Evolutionary conservation across 2,797 vertebrate genomes (phyloP), one percentile per base, ranked within the genome.

Genomic region (Aratinga solstitialis): DNA sequence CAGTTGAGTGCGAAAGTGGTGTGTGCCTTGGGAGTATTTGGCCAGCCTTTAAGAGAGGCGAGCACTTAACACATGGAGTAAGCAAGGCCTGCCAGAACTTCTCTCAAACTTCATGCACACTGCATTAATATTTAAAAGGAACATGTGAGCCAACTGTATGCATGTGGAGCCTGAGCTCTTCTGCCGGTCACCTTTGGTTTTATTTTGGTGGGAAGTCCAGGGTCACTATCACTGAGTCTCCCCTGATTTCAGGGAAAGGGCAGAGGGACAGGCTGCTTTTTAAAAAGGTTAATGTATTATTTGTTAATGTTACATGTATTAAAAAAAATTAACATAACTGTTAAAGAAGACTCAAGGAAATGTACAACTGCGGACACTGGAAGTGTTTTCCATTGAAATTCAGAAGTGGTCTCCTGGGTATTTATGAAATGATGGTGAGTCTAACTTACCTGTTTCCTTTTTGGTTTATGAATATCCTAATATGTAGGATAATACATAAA

Each of bases 61-160:
- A 75, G 24, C 15, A 9, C 42, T 38, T 53, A 66, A 36, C 56
- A 38, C 26, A 9, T 30, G 2, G 7, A 6, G n/a, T 53, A 36
- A 42, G 36, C 18, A 5, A 27, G 48, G 13, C 42, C 92, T 58
- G 77, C 66, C 67, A 75, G 62, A 29, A 75, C n/a, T n/a, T 29
- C 71, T 69, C 54, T 76, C 34, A 23, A 13, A 36, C 87, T 79
- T 73, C 48, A 34, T 3, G 3, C n/a, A 16, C 4, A 0, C 71
- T 83, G n/a, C 48, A 3, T 4, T 88, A 69, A 34, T 42, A 72
- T 66, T 51, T 42, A 62, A 38, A 86, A 86, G 36, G 48, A 32
- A 34, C 0, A 0, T 0, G 4, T 47, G 40, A 72, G 58, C 58
- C 73, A 78, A 40, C 36, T 7, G 9, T 38, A 32, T 34, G 36